These are phyloP conservation scores for Zoanthus sociatus DNA, from an alignment of 92 coral and sea anemone species.

Conservation along the genomic window DNA sequence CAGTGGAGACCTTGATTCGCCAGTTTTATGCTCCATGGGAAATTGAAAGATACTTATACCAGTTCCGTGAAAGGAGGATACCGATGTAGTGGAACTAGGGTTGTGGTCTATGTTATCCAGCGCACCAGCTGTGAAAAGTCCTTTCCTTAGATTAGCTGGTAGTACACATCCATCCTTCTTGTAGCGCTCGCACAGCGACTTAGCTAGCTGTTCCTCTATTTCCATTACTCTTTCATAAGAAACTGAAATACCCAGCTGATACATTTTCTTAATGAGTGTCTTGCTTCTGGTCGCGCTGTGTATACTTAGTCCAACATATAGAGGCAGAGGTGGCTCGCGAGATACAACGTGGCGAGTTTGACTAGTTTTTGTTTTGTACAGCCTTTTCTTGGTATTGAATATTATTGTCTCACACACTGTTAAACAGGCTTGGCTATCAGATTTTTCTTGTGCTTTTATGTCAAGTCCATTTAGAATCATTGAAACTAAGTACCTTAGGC, in stretches of 20 bases:
- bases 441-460: slow-evolving; percentile 49
- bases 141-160: slow-evolving; percentile 56
- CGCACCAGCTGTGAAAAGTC: slow-evolving; percentile 61
- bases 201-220: slow-evolving; percentile 59
- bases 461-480: slow-evolving; percentile 72
- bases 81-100: slow-evolving; percentile 61
- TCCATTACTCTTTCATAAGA: slow-evolving; percentile 71
- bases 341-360: not conserved
- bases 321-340: not conserved
- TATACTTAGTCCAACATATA: not conserved
- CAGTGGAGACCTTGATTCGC: slow-evolving; percentile 36
- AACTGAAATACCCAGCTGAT: slow-evolving; percentile 11
- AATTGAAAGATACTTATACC: slow-evolving; percentile 63
- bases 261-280: not conserved
- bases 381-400: slow-evolving; percentile 62
- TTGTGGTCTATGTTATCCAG: slow-evolving; percentile 72
- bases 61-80: slow-evolving; percentile 69
- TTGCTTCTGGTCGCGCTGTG: slow-evolving; percentile 1
- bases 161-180: slow-evolving; percentile 57
- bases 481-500: slow-evolving; percentile 59
- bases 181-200: slow-evolving; percentile 49
- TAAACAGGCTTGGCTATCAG: slow-evolving; percentile 61
- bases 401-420: slow-evolving; percentile 61
- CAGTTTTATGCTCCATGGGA: slow-evolving; percentile 47
- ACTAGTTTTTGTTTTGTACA: slow-evolving; percentile 25